Evolutionary conservation across 2,888 invertebrate species (phyloP).

Genomic region (Cheilosia pagana): DNA sequence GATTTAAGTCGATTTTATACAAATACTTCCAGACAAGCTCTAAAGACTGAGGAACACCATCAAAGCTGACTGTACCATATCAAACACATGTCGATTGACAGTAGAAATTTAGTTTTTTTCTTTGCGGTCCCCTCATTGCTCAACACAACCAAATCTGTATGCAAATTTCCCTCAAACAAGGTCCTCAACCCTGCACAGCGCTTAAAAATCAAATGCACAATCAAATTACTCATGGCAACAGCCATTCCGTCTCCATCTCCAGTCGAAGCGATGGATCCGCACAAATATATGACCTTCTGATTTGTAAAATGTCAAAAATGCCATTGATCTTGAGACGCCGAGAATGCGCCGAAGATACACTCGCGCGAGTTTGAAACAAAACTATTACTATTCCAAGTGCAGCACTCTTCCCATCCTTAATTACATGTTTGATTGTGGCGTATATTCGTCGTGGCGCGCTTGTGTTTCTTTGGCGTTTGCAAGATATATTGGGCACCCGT

Average conservation of each 20-base stretch:
- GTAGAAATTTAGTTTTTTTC: no score
- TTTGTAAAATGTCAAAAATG: slow-evolving; percentile 79
- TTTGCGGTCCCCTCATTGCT: no score
- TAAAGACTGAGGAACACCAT: no score
- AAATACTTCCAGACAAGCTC: no score
- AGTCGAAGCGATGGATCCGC: slow-evolving; percentile 11
- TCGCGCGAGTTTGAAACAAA: slow-evolving; percentile 8
- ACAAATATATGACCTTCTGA: slow-evolving; percentile 77
- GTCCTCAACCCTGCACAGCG: no score
- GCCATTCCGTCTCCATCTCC: not conserved
- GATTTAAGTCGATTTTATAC: no score
- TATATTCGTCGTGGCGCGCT: not conserved
- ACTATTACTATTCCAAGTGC: slow-evolving; percentile 68
- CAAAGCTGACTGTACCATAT: no score
- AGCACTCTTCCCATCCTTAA: slow-evolving; percentile 67
- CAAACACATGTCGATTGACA: no score
- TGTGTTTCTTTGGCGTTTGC: not conserved
- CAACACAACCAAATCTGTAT: no score
- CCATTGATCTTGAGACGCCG: slow-evolving; percentile 78
- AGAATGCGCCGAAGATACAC: not conserved
- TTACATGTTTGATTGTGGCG: slow-evolving; percentile 55
- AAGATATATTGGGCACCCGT: no score
- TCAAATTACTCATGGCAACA: not conserved
- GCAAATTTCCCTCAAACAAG: no score
- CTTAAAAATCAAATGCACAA: not conserved